Conservation (phyloP, 1,140 invertebrate species). For the Bombus confusus region DNA sequence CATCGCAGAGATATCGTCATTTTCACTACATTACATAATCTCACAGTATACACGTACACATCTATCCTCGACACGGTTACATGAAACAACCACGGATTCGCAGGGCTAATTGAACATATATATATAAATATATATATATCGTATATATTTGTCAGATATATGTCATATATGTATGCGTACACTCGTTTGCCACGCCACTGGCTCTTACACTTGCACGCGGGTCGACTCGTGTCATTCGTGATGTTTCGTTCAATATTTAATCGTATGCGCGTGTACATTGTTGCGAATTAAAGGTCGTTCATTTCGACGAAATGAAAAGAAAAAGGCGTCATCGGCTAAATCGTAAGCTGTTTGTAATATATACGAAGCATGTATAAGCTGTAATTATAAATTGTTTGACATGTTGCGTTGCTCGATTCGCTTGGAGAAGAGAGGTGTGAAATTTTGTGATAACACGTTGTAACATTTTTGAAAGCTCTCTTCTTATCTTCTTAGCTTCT, state of each 20-base stretch:
- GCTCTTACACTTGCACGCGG: conserved; percentile 53
- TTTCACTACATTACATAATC: conserved; percentile 54
- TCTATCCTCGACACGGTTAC: conserved; percentile 30
- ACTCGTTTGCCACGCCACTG: conserved; percentile 60
- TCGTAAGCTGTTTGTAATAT: conserved; percentile 43
- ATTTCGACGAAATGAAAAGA: background rate
- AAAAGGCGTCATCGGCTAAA: conserved; percentile 1
- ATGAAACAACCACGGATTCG: conserved; percentile 61
- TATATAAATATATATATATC: conserved; percentile 66
- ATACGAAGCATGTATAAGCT: conserved; percentile 7
- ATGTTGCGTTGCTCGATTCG: conserved; percentile 23
- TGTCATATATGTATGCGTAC: conserved; percentile 70
- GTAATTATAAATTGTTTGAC: conserved; percentile 37
- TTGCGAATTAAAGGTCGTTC: conserved; percentile 14
- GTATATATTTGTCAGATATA: conserved; percentile 71
- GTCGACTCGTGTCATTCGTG: background rate
- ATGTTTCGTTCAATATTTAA: background rate
- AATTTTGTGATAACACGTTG: conserved; percentile 8
- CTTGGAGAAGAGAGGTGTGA: background rate
- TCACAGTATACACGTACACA: conserved; percentile 21
- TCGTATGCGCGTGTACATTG: conserved; percentile 13
- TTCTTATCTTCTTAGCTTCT: conserved; percentile 22
- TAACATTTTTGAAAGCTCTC: conserved; percentile 22
- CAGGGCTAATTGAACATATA: conserved; percentile 70
- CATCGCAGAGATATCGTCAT: conserved; percentile 64